These are phyloP conservation scores for Stichopus chloronotus DNA, from an alignment of 35 echinoderm and acorn worm genomes.

Conservation along the genomic window DNA sequence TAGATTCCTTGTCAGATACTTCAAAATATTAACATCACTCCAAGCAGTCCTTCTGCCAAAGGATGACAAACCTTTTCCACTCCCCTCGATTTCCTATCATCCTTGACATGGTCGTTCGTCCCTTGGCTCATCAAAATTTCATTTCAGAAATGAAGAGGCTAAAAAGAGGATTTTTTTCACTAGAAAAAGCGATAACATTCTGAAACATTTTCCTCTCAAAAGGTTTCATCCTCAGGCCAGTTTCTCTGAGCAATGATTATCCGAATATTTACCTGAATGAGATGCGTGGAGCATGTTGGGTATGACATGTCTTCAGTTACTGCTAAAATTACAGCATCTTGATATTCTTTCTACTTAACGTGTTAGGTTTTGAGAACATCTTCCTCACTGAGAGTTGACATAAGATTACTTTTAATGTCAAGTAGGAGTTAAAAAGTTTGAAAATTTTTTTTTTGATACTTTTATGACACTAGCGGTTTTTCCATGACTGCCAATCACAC, in stretches of 20 bases:
- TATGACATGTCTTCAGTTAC: too few species aligned
- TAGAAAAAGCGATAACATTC: not conserved
- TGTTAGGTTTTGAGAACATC: too few species aligned
- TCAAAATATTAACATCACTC: not conserved
- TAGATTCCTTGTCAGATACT: not conserved
- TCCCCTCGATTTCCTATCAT: slow-evolving; percentile 10
- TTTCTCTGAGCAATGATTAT: not conserved
- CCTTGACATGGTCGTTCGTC: slow-evolving; percentile 39
- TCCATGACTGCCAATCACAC: too few species aligned
- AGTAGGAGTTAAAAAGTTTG: too few species aligned
- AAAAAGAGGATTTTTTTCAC: not conserved
- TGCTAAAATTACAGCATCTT: too few species aligned
- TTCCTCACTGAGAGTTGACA: too few species aligned
- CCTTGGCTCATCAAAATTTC: slow-evolving; percentile 35
- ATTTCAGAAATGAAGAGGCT: slow-evolving; percentile 34
- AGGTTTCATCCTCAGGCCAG: not conserved
- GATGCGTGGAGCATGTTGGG: too few species aligned
- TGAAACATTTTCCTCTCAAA: not conserved
- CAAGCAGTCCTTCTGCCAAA: not conserved
- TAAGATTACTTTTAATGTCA: too few species aligned
- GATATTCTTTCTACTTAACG: too few species aligned
- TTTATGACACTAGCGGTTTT: too few species aligned
- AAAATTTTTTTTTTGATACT: too few species aligned
- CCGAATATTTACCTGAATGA: not conserved
- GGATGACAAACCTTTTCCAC: not conserved